Percentiles rank a stretch among this genome's conserved stretches.
Evolutionary conservation across 2,113 vertebrate species (phyloP).

Genomic region (Poeciliopsis turrubarensis): DNA sequence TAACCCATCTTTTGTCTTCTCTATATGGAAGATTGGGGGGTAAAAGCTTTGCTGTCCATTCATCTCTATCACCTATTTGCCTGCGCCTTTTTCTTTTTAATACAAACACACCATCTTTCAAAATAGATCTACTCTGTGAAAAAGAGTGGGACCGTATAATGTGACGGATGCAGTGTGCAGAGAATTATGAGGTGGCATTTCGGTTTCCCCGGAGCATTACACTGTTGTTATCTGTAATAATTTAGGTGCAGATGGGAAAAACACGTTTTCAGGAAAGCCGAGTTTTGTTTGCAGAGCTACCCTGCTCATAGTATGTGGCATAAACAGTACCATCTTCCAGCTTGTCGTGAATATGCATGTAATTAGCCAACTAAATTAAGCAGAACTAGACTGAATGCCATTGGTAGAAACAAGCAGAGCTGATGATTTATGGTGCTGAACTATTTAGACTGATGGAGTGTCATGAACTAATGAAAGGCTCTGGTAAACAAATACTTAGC

Average conservation of each 20-base stretch:
- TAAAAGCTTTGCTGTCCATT: slow-evolving; percentile 36
- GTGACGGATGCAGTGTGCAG: slow-evolving; percentile 24
- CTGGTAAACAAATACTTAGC: slow-evolving; percentile 64
- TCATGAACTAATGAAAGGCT: slow-evolving; percentile 61
- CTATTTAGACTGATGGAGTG: slow-evolving; percentile 65
- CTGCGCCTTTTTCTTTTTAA: slow-evolving; percentile 38
- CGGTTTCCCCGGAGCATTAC: slow-evolving; percentile 36
- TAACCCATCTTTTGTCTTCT: slow-evolving; percentile 18
- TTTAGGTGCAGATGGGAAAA: slow-evolving; percentile 41
- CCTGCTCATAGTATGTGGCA: slow-evolving; percentile 45
- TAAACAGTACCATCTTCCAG: slow-evolving; percentile 60
- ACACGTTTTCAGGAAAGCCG: slow-evolving; percentile 33
- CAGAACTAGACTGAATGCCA: slow-evolving; percentile 71
- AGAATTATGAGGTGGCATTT: slow-evolving; percentile 62
- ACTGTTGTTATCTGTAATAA: slow-evolving; percentile 57
- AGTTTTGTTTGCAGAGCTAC: slow-evolving; percentile 42
- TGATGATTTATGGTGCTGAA: slow-evolving; percentile 66
- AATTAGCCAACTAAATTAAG: slow-evolving; percentile 76
- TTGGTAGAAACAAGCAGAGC: slow-evolving; percentile 60
- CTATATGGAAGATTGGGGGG: slow-evolving; percentile 13
- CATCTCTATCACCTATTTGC: slow-evolving; percentile 37
- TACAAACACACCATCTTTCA: slow-evolving; percentile 36
- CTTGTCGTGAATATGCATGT: slow-evolving; percentile 74
- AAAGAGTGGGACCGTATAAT: slow-evolving; percentile 45
- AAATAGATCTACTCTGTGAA: slow-evolving; percentile 32